Evolutionary conservation across 2,888 invertebrate genomes (phyloP).

Genomic region (Acanthosepion pharaonis): DNA sequence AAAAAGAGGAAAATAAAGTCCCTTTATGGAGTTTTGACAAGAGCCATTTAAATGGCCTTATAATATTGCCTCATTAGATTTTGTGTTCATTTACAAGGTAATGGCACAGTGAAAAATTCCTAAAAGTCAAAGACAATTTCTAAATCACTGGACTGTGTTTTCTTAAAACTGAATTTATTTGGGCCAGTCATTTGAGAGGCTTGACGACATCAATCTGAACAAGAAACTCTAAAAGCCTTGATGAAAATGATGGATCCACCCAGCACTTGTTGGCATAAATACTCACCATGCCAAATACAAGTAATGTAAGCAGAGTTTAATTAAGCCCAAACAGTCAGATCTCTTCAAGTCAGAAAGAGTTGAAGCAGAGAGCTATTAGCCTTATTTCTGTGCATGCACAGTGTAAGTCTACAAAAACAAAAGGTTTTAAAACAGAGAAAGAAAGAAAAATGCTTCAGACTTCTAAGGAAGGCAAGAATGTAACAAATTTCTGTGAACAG

Average conservation of each 20-base stretch:
- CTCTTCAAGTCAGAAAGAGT: neutral
- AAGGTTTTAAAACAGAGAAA: neutral
- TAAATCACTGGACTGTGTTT: too few relatives aligned
- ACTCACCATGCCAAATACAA: neutral
- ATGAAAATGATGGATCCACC: neutral
- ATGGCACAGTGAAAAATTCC: too few relatives aligned
- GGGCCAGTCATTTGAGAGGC: too few relatives aligned
- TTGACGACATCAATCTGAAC: too few relatives aligned
- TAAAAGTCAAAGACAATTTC: too few relatives aligned
- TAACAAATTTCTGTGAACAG: neutral
- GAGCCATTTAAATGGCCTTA: too few relatives aligned
- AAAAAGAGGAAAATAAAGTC: too few relatives aligned
- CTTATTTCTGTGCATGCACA: neutral
- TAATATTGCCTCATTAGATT: too few relatives aligned
- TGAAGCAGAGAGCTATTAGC: neutral
- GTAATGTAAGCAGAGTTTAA: neutral
- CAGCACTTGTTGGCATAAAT: neutral
- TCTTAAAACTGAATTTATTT: too few relatives aligned
- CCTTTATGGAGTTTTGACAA: too few relatives aligned
- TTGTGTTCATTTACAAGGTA: too few relatives aligned
- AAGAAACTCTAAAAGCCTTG: too few relatives aligned
- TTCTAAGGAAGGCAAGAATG: neutral
- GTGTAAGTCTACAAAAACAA: neutral
- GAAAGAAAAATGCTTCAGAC: neutral
- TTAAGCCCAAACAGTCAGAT: neutral